Base-by-base conservation (phyloP, 64 coral and sea anemone species). In the Montipora efflorescens region DNA sequence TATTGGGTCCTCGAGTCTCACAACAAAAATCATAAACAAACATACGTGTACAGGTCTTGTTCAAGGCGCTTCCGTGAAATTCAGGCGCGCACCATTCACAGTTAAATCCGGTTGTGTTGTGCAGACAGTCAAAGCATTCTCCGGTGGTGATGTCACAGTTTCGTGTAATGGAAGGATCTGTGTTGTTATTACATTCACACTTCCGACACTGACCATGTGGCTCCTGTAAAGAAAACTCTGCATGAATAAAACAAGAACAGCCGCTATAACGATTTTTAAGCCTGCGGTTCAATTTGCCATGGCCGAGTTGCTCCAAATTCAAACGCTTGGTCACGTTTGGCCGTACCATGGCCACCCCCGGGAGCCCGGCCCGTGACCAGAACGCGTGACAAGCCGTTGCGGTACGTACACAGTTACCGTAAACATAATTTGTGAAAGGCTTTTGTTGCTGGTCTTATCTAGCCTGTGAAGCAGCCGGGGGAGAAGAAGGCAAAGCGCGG, bases 91-190 rank as follows among this genome's bases (percentile, higher is more conserved):
- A 99, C 95, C 92, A 94, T 67, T 99, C 78, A 23, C 98, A 99
- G 81, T 93, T 93, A 11, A 87, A 81, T 1, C 98, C 98, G 12
- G 92, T 74, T 4, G 98, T 94, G 89, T 96, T 96, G 25, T 94
- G 52, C 14, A 59, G 53, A 66, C 98, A 99, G 46, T 96, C 94
- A 19, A 91, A 76, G 48, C 98, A 99, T 9, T 99, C 74, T 44
- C 98, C 98, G 13, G 98, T 99, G 5, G 92, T 96, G 21, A 47
- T 96, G 89, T 99, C 90, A 53, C 98, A 99, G 84, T 95, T 97
- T 2, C 92, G 92, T 49, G 6, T 67, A 46, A 67, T 4, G 51
- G 13, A 70, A 21, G 59, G 72, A 16, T 92, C 79, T 46, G 75
- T 67, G 45, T 99, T 99, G 2, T 48, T 47, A 48, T 88, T 96